phyloP scores from a whole-genome alignment of 2,888 invertebrate genomes.

The Drosophila kuntzei region DNA sequence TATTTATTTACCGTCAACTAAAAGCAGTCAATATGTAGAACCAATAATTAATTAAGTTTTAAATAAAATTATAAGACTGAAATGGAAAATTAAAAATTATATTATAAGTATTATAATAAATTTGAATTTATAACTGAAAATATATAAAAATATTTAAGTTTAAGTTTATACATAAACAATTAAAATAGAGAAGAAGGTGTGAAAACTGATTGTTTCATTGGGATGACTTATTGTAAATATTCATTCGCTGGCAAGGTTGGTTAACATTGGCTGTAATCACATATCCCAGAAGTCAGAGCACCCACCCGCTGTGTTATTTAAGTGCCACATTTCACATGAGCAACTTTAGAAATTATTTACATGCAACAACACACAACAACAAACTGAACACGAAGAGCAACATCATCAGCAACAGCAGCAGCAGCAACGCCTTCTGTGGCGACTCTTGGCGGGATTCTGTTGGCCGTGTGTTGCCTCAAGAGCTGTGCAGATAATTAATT shows the following conservation, averaged over 20 bases:
- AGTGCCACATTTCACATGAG: constrained; percentile 80
- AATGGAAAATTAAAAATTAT: no score
- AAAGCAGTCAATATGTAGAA: no score
- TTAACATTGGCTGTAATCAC: constrained; percentile 41
- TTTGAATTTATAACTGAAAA: no score
- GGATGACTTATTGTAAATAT: neutral
- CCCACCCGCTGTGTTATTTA: constrained; percentile 76
- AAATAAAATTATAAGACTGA: no score
- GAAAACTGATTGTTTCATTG: constrained; percentile 37
- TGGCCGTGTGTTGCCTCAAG: constrained; percentile 36
- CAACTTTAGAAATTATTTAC: constrained; percentile 78
- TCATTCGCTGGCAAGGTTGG: constrained; percentile 14
- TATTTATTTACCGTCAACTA: no score
- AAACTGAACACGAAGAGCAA: constrained; percentile 6
- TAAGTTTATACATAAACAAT: no score
- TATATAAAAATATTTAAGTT: no score
- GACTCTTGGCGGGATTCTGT: constrained; percentile 26
- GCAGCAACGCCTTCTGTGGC: constrained; percentile 33
- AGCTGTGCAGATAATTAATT: constrained; percentile 81
- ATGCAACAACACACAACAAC: constrained; percentile 58
- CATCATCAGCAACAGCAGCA: constrained; percentile 27
- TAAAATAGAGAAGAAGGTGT: constrained; percentile 13
- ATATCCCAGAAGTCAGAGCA: constrained; percentile 31
- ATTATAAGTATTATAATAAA: no score
- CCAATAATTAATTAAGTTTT: no score